Evolutionary conservation across 1,140 invertebrate genomes (phyloP), one percentile per base, ranked within the genome.

Genomic region (Spodoptera litura): DNA sequence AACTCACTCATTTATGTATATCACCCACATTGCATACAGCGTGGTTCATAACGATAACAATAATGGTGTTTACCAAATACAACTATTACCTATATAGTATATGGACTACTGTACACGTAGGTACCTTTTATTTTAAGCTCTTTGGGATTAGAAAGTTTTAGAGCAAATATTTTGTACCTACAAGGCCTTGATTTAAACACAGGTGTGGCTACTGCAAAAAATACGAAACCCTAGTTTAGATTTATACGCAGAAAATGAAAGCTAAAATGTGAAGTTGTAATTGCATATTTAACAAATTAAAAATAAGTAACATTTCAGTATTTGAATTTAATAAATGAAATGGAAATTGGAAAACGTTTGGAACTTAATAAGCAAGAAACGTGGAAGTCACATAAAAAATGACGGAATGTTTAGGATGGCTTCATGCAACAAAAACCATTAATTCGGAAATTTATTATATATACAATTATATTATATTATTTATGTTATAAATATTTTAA

Each of bases 41-140:
- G 61, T 64, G 61, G 44, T 44, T 64, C 61, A 64, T 64, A 64
- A 64, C 13, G 61, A 64, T 64, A 64, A 64, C n/a, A 64, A 44
- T 38, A 38, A 64, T 15, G 38, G 38, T 13, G 35, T 20, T 56
- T 25, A 20, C 20, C 55, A n/a, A n/a, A 15, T 31, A 15, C 35
- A n/a, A 44, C 53, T 9, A 61, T 13, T 61, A 27, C 31, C 31
- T 31, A 31, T 31, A 2, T 31, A 31, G 31, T 31, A 31, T 5
- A 6, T 44, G 6, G 38, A 6, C 8, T 44, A 44, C 6, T 44
- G 38, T 31, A 44, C 9, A 44, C 6, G 2, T 44, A 44, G 2
- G 38, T 44, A 20, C n/a, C n/a, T 15, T 20, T 0, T 20, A 20
- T 20, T 56, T 56, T 55, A 20, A 20, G 15, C 10, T 56, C 6